Base-by-base conservation (phyloP, 1,140 invertebrate genomes). In the Aphaenogaster floridana region DNA sequence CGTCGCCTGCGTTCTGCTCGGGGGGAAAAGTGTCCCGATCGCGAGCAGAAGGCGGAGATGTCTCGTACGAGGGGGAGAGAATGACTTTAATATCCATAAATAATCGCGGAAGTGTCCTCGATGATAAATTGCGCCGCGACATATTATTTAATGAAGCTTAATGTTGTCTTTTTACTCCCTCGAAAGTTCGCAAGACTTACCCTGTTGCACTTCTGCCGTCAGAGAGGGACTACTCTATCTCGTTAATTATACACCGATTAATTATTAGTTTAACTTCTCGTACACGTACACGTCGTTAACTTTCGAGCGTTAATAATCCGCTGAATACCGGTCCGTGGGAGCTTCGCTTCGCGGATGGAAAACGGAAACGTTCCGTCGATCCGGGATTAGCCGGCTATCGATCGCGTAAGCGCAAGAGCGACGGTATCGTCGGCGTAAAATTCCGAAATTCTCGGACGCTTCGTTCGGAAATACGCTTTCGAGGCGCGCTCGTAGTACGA, bases 401-500 rank as follows among this genome's bases (percentile, higher is more conserved):
- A 48, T 80, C 68, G 52, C 50, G 52, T 15, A 57, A 36, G 45
- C 61, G 63, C 59, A n/a, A 59, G 21, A 17, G 36, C 48, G 71
- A 74, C 48, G 71, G 8, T 36, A 15, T n/a, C 28, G 77, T n/a
- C 9, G 66, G 34, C 15, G 36, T n/a, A 72, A 79, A 83, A 83
- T 83, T 72, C 68, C 54, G 28, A 74, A 69, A 74, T 83, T 54
- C 39, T 71, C 78, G 48, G 42, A 80, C 61, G 42, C 39, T 79
- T 52, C 52, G 80, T 54, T 42, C 50, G 78, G 78, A 69, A 81
- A 69, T 83, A 61, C 66, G 36, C 28, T 79, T n/a, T 50, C 48
- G 48, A 28, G 39, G 48, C 42, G 85, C 59, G 59, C 17, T n/a
- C 7, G 77, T 88, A 87, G 77, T 76, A 89, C 77, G 71, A 88